phyloP scores from a whole-genome alignment of 2,797 vertebrate genomes.

The Streptopelia turtur region DNA sequence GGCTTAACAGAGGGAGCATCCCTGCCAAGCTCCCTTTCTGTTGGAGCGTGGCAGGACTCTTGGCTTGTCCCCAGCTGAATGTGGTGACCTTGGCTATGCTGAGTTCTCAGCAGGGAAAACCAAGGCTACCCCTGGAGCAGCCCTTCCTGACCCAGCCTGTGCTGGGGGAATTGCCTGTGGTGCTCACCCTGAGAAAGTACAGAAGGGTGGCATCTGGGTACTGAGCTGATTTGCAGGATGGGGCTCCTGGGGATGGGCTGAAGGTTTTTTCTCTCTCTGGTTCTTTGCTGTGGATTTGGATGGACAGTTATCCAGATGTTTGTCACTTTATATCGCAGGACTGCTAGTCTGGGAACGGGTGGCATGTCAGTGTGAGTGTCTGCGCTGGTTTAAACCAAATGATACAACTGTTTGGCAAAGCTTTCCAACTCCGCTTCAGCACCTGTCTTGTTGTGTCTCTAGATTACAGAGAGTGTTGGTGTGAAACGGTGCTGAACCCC shows the following conservation, averaged over 20 bases:
- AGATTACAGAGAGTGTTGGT: neutral
- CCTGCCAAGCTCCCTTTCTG: neutral
- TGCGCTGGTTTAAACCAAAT: neutral
- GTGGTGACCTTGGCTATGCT: rapidly evolving
- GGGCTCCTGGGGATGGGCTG: neutral
- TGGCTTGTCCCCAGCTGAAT: neutral
- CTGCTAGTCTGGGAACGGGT: neutral
- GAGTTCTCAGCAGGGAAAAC: neutral
- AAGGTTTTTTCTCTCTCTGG: neutral
- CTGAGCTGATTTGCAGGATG: neutral
- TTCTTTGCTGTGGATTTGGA: neutral
- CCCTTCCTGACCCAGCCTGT: neutral
- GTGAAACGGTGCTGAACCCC: neutral
- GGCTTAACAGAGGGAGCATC: neutral
- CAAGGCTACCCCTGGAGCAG: rapidly evolving
- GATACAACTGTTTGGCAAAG: rapidly evolving
- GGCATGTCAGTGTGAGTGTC: rapidly evolving
- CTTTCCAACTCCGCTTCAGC: neutral
- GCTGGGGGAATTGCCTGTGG: rapidly evolving
- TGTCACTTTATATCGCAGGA: neutral
- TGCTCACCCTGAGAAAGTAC: neutral
- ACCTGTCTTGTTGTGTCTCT: rapidly evolving
- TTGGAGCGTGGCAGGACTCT: neutral
- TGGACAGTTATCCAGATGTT: neutral
- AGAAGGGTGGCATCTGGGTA: neutral